phyloP scores from a whole-genome alignment of 1,140 invertebrate species.

The Notospermus geniculatus region DNA sequence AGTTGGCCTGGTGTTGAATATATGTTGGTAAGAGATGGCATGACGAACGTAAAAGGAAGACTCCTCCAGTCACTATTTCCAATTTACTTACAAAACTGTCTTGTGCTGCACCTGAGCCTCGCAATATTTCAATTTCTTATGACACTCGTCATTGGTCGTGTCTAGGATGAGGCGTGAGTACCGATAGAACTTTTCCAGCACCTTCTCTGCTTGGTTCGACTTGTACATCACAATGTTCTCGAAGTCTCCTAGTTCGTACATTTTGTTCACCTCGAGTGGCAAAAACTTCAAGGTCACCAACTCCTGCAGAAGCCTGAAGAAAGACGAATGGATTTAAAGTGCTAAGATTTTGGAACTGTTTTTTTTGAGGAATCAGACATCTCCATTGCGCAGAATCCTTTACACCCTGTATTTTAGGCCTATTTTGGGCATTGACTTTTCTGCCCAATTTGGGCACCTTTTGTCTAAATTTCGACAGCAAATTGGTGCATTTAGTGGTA shows the following conservation, averaged over 20 bases:
- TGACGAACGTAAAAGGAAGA: no score
- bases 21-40: no score
- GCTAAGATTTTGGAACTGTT: no score
- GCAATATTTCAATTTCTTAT: conserved; percentile 45
- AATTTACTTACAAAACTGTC: conserved; percentile 46
- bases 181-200: conserved; percentile 50
- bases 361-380: no score
- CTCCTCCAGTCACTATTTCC: no score
- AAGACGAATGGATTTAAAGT: conserved; percentile 10
- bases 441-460: no score
- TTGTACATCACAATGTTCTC: conserved; percentile 47
- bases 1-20: no score
- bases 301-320: conserved; percentile 47
- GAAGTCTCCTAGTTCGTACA: conserved; percentile 21
- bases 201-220: conserved; percentile 44
- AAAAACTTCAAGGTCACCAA: conserved; percentile 47
- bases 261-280: conserved; percentile 35
- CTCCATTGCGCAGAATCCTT: no score
- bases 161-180: conserved; percentile 42
- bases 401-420: no score
- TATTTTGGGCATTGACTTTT: no score
- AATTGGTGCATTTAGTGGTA: no score
- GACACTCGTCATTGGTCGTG: conserved; percentile 43
- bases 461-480: no score
- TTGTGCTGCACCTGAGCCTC: conserved; percentile 51